Conservation (phyloP, 2,888 invertebrate species). For the Leptopterna dolabrata region DNA sequence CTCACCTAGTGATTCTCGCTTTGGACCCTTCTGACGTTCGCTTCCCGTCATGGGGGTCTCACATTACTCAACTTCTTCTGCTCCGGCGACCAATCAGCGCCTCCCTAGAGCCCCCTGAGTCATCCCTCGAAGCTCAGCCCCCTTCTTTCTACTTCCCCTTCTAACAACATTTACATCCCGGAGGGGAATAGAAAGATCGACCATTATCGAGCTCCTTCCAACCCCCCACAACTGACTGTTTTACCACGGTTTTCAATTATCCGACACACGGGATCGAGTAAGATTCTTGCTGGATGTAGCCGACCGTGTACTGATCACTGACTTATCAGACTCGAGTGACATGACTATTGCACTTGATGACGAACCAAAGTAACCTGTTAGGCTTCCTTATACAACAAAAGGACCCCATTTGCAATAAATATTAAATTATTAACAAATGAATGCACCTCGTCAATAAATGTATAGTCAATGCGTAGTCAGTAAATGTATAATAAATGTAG, state of each 20-base stretch:
- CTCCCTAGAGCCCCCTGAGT: not conserved
- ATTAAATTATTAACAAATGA: too few relatives aligned
- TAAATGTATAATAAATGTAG: too few relatives aligned
- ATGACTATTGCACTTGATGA: too few relatives aligned
- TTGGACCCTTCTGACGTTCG: not conserved
- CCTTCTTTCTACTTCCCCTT: not conserved
- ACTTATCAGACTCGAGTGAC: too few relatives aligned
- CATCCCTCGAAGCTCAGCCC: not conserved
- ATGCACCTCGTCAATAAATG: too few relatives aligned
- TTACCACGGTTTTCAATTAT: not conserved
- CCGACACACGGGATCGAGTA: not conserved
- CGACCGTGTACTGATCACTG: too few relatives aligned
- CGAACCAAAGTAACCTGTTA: too few relatives aligned
- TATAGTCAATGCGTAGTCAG: too few relatives aligned
- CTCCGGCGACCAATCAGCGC: not conserved
- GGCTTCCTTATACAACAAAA: too few relatives aligned
- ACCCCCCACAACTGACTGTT: not conserved
- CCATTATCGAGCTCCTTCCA: not conserved
- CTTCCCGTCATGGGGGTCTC: not conserved
- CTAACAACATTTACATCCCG: not conserved
- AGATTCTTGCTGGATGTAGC: not conserved
- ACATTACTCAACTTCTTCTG: constrained; percentile 1
- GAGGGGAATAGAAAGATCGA: not conserved
- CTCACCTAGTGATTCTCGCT: not conserved
- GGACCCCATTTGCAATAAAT: too few relatives aligned